Evolutionary conservation across 2,888 invertebrate species (phyloP).

Genomic region (Junonia oenone): DNA sequence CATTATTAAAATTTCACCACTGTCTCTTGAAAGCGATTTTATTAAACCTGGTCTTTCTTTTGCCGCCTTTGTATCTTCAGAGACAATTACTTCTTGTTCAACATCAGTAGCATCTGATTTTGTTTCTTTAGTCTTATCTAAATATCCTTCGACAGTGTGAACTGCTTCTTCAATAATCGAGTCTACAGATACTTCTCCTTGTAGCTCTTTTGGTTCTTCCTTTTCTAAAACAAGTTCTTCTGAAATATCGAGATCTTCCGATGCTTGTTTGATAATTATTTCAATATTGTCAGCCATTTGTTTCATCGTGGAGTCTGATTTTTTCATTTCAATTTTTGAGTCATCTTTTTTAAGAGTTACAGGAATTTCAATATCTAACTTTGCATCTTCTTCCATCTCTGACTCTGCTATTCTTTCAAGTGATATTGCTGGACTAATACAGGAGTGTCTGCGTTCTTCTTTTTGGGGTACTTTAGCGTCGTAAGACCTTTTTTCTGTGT

Average conservation of each 20-base stretch:
- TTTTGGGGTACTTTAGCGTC: conserved; percentile 70
- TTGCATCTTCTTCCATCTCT: conserved; percentile 65
- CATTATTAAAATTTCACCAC: conserved; percentile 69
- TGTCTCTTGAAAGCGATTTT: conserved; percentile 71
- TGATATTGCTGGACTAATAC: conserved; percentile 70
- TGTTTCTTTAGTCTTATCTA: conserved; percentile 48
- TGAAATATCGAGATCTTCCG: conserved; percentile 67
- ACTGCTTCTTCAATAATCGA: conserved; percentile 72
- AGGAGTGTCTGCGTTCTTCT: conserved; percentile 70
- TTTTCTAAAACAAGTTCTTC: conserved; percentile 54
- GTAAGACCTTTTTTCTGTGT: conserved; percentile 65
- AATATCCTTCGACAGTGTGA: conserved; percentile 60
- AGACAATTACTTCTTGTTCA: conserved; percentile 46
- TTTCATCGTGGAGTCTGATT: conserved; percentile 73
- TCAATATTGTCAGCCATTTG: conserved; percentile 76
- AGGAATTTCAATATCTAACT: conserved; percentile 31
- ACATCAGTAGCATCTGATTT: conserved; percentile 46
- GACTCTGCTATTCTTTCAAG: conserved; percentile 71
- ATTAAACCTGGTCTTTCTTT: conserved; percentile 64
- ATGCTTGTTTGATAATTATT: conserved; percentile 74
- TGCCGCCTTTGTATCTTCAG: conserved; percentile 50
- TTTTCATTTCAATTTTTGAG: conserved; percentile 50
- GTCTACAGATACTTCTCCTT: conserved; percentile 64
- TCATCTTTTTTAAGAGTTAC: conserved; percentile 37
- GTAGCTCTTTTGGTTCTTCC: conserved; percentile 39